Base-by-base conservation (phyloP, 2,113 vertebrate species). In the Dascyllus trimaculatus region DNA sequence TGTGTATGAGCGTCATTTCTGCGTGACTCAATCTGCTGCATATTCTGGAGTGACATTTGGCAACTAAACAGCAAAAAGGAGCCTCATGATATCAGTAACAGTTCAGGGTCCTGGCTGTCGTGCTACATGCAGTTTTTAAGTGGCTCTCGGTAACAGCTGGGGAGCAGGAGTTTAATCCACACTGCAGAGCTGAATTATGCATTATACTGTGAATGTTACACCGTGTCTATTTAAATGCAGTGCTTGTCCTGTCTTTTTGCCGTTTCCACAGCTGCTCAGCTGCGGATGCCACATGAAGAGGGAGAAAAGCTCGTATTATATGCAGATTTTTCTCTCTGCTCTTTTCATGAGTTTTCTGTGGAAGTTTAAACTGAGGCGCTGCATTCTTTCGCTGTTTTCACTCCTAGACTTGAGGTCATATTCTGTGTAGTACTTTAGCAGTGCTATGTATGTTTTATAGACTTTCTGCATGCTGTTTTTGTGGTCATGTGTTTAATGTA, bases 111-210 rank as follows among this genome's bases (percentile, higher is more conserved):
- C 54, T 69, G 75, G 83, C 80, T 84, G 85, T 81, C 45, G 67
- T 61, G 78, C 82, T 66, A 56, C 83, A 84, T 64, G 63, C 69
- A 79, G 85, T 82, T 86, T 88, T 86, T 84, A 81, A 90, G 88
- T 90, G 89, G 70, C 78, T 72, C 79, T 71, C 56, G 71, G 70
- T 79, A 91, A 82, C 82, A 89, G 91, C 88, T 91, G 88, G 76
- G 77, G 81, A 90, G 81, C 77, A 74, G 70, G 71, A 29, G 69
- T 88, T 89, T 84, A 87, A 88, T 76, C 85, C 84, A 89, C 82
- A 80, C 77, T 21, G 78, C 71, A 5, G 65, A 53, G 56, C 71
- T 91, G 87, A 92, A 93, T 92, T 86, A 92, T 92, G 87, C 87
- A 93, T 86, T 80, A 78, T 67, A 52, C 74, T 82, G 88, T 76